A percentile compares a stretch with the other conserved stretches of the same genome.
Conservation (phyloP, 2,888 invertebrate genomes). For the Pandemis heparana region DNA sequence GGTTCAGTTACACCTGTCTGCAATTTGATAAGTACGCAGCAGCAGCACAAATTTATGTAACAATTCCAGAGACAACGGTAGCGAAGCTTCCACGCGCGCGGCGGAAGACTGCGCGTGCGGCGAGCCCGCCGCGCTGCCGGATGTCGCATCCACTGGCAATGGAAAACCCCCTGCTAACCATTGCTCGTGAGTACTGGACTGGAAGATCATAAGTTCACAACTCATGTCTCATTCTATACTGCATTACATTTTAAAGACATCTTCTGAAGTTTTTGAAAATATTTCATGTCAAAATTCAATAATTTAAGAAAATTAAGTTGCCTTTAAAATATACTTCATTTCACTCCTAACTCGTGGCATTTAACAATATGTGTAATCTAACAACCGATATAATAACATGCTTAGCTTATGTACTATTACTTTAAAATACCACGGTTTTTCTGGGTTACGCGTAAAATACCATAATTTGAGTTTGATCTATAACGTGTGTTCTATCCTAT, state of each 20-base stretch:
- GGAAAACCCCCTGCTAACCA: slow-evolving; percentile 75
- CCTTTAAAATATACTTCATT: neutral
- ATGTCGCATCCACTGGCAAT: slow-evolving; percentile 63
- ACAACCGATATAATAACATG: neutral
- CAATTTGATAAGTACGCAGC: neutral
- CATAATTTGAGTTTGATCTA: no score
- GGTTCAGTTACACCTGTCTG: neutral
- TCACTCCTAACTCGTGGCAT: neutral
- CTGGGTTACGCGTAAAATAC: no score
- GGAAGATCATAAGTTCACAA: slow-evolving; percentile 8
- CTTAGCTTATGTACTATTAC: neutral
- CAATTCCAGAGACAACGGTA: slow-evolving; percentile 82
- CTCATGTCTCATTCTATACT: neutral
- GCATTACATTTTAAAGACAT: neutral
- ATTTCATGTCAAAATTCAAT: neutral
- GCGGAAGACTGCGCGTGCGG: slow-evolving; percentile 76
- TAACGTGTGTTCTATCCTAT: no score
- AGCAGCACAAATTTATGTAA: slow-evolving; percentile 7
- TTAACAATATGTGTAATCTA: slow-evolving; percentile 6
- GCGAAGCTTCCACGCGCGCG: slow-evolving; percentile 80
- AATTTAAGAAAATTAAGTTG: neutral
- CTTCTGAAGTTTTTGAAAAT: neutral
- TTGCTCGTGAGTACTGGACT: slow-evolving; percentile 80
- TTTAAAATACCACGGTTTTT: no score
- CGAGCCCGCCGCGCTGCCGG: slow-evolving; percentile 52